phyloP scores from a whole-genome alignment of 2,888 invertebrate species.

The Drosophila siamana region DNA sequence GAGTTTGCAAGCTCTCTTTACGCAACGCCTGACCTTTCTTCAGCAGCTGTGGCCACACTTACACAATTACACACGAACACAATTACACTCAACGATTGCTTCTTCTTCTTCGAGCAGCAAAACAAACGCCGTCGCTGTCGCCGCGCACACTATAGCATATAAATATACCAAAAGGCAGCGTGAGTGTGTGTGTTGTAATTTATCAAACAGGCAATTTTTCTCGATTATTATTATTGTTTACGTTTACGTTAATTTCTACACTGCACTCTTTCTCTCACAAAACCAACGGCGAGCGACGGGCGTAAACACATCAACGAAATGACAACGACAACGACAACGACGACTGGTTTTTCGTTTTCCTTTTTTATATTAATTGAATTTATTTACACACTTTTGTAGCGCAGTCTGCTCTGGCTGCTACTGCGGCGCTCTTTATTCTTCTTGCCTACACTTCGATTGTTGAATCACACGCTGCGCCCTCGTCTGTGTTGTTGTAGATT shows the following conservation, averaged over 20 bases:
- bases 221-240: slow-evolving; percentile 53
- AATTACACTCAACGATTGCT: background rate
- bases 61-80: slow-evolving; percentile 22
- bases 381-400: slow-evolving; percentile 63
- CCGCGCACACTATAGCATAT: slow-evolving; percentile 12
- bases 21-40: slow-evolving; percentile 77
- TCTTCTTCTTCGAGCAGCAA: slow-evolving; percentile 32
- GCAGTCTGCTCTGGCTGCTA: slow-evolving; percentile 28
- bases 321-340: slow-evolving; percentile 15
- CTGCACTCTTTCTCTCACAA: slow-evolving; percentile 53
- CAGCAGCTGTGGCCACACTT: slow-evolving; percentile 45
- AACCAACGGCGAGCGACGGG: slow-evolving; percentile 12
- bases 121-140: slow-evolving; percentile 38
- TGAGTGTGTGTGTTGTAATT: slow-evolving; percentile 41
- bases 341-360: slow-evolving; percentile 47
- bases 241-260: slow-evolving; percentile 56
- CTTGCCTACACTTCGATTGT: slow-evolving; percentile 15
- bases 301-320: slow-evolving; percentile 16
- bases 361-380: slow-evolving; percentile 67
- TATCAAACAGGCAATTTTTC: slow-evolving; percentile 52
- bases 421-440: slow-evolving; percentile 45
- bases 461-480: slow-evolving; percentile 48
- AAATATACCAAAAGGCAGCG: slow-evolving; percentile 11
- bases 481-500: slow-evolving; percentile 26
- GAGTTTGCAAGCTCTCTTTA: slow-evolving; percentile 46